Evolutionary conservation across 2,797 vertebrate genomes (phyloP), one percentile per base, ranked within the genome.

Genomic region (Trematomus bernacchii): DNA sequence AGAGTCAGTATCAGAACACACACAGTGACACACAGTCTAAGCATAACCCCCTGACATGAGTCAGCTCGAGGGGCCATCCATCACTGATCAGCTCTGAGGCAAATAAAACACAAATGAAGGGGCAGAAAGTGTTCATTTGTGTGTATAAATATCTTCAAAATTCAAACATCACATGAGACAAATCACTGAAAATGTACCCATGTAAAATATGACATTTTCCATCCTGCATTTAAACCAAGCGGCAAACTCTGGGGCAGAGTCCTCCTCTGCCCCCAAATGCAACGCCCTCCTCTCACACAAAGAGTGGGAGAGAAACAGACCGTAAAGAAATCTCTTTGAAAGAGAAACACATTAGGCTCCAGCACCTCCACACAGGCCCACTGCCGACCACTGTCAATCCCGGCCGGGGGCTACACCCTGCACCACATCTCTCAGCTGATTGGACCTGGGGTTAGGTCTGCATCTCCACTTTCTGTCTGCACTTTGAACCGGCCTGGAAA

Each of bases 261-360:
- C 50, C 59, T 62, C 50, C 44, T 66, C 61, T n/a, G n/a, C 61
- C 77, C 52, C 23, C 8, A 68, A 87, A 80, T 27, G 40, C 46
- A 42, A 16, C 19, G 37, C 50, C 62, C 47, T 60, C 33, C 61
- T 23, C 13, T 1, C 50, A 37, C 73, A 83, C 68, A 86, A 48
- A 80, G 73, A 76, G 52, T 37, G 57, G 37, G 78, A 42, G 82
- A 42, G 70, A 90, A 90, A 87, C 83, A 77, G 89, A 86, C 84
- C 81, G 76, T 78, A 70, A 91, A 85, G 75, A 83, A 66, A 88
- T 85, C 62, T 73, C 80, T 89, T 71, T 79, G 73, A 89, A 76
- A 82, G 71, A 71, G 71, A 40, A 84, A 83, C 79, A 57, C 86
- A 82, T 63, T 48, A n/a, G 70, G 65, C 66, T 66, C 2, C 71